Percentiles rank a stretch among this genome's conserved stretches.
These are phyloP conservation scores for Aphyosemion australe DNA, from an alignment of 2,113 vertebrate genomes.

Conservation along the genomic window DNA sequence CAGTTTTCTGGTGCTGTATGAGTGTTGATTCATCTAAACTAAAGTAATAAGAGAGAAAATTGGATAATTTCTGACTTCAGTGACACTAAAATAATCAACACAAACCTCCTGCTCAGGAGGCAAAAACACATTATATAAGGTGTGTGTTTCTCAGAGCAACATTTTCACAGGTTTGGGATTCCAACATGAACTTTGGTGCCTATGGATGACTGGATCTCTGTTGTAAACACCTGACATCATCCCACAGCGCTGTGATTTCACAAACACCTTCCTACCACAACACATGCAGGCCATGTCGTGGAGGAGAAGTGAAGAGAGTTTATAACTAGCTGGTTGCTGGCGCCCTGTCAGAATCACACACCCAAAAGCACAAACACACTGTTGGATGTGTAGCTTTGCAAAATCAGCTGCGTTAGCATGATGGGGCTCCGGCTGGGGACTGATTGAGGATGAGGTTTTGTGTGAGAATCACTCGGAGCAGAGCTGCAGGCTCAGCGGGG, in stretches of 20 bases:
- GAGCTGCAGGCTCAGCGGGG: slow-evolving; percentile 62
- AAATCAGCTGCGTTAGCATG: slow-evolving; percentile 20
- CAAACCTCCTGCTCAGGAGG: too few relatives aligned
- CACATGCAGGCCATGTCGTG: background rate
- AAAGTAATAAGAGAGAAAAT: too few relatives aligned
- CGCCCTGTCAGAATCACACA: slow-evolving; percentile 24
- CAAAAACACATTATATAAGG: too few relatives aligned
- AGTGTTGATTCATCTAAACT: too few relatives aligned
- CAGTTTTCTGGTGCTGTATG: too few relatives aligned
- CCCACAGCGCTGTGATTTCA: background rate
- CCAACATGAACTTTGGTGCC: too few relatives aligned
- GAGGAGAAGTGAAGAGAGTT: slow-evolving; percentile 2
- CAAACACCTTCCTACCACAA: background rate
- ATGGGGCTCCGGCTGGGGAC: slow-evolving; percentile 45
- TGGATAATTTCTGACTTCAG: too few relatives aligned
- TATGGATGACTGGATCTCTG: slow-evolving; percentile 69
- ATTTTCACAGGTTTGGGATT: too few relatives aligned
- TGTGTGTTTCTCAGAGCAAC: too few relatives aligned
- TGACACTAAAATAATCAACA: too few relatives aligned
- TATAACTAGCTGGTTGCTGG: slow-evolving; percentile 20
- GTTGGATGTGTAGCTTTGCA: slow-evolving; percentile 34
- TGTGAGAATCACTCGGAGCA: slow-evolving; percentile 48
- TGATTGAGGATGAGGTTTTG: slow-evolving; percentile 53
- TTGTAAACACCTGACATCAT: slow-evolving; percentile 84
- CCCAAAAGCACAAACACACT: slow-evolving; percentile 46